These are phyloP conservation scores for Zoanthus sansibaricus DNA, from an alignment of 92 coral and sea anemone genomes.

Conservation along the genomic window DNA sequence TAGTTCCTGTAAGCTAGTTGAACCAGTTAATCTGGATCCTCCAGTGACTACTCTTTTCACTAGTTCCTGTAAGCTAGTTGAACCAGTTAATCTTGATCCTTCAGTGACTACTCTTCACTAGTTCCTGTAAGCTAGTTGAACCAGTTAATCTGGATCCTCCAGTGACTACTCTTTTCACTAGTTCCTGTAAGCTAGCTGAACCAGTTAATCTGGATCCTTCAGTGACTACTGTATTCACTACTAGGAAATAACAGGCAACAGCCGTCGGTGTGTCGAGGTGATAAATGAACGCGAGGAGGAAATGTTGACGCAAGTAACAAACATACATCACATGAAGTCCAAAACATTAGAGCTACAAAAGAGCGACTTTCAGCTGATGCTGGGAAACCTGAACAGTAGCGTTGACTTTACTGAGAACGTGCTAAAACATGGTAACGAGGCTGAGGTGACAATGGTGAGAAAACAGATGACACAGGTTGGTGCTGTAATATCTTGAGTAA, in stretches of 20 bases:
- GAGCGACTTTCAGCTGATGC: constrained; percentile 85
- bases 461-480: constrained; percentile 84
- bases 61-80: no score
- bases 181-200: no score
- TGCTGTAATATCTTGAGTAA: background rate
- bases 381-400: constrained; percentile 89
- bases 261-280: constrained; percentile 61
- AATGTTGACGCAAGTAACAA: constrained; percentile 81
- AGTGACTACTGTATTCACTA: background rate
- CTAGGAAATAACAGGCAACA: constrained; percentile 54
- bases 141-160: no score
- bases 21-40: no score
- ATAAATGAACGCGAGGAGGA: constrained; percentile 91
- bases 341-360: constrained; percentile 89
- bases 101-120: no score
- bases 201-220: no score
- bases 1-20: no score
- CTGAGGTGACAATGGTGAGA: constrained; percentile 92
- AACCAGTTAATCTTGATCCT: no score
- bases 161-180: background rate
- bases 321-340: constrained; percentile 86
- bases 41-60: background rate
- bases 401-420: constrained; percentile 95
- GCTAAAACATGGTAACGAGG: constrained; percentile 94
- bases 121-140: no score